Evolutionary conservation across 2,113 vertebrate genomes (phyloP), one percentile per base, ranked within the genome.

Genomic region (Scalopus aquaticus): DNA sequence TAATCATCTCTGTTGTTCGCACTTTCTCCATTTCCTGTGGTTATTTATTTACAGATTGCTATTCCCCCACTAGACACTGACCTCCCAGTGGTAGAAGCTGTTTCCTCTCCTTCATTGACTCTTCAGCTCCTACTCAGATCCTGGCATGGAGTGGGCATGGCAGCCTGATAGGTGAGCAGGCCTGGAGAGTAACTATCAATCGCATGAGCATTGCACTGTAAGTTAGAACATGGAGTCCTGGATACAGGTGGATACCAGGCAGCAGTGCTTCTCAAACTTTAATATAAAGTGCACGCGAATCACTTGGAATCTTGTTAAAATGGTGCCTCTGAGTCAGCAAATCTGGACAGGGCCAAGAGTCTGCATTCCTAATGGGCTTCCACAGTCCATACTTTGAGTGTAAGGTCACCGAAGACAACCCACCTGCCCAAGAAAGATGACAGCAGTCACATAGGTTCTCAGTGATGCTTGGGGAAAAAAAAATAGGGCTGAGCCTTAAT

Each of bases 221-320:
- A 13, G 15, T 65, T n/a, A 26, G 24, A 9, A 10, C 0, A 1
- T 24, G 42, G 46, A 37, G 19, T 51, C 39, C 51, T 62, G 54
- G 32, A 19, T 58, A 19, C n/a, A 58, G 26, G 70, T 65, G 64
- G 28, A 9, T 56, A 20, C 8, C 20, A 4, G 9, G 22, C 20
- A 65, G 56, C 35, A 37, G n/a, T 16, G 65, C 51, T 24, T 73
- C n/a, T 28, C 56, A 42, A 3, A 51, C 56, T 37, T 49, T 37
- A 42, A 5, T 35, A 5, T 35, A 22, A 6, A 6, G 11, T 39
- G 3, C 37, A 32, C 0, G 0, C 0, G 6, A 32, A 10, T 85
- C 74, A 10, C 28, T 37, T 12, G 2, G 5, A 30, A 62, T 28
- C 56, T 46, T 78, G 37, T 30, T 65, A 58, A 73, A 94, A 80